phyloP scores from a whole-genome alignment of 2,888 invertebrate genomes.

The Polyommatus icarus region DNA sequence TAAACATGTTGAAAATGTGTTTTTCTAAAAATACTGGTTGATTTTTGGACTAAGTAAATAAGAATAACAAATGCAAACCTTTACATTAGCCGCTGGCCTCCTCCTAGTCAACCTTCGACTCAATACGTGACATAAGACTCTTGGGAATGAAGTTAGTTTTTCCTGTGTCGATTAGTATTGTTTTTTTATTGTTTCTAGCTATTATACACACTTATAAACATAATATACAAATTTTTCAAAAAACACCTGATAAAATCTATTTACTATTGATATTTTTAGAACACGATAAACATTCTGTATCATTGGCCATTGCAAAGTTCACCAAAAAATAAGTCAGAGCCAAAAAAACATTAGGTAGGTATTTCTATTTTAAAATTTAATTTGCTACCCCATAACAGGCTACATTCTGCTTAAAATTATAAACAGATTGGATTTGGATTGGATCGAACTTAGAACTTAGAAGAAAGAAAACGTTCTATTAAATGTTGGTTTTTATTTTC shows the following conservation, averaged over 20 bases:
- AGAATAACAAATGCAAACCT: background rate
- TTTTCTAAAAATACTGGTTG: too few relatives aligned
- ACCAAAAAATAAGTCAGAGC: too few relatives aligned
- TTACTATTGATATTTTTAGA: background rate
- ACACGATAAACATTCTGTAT: background rate
- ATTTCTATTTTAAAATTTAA: too few relatives aligned
- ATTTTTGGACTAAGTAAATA: background rate
- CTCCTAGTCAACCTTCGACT: slow-evolving; percentile 38
- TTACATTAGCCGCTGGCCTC: slow-evolving; percentile 18
- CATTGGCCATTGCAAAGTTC: background rate
- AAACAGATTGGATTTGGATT: too few relatives aligned
- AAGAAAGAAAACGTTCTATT: too few relatives aligned
- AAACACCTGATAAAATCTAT: background rate
- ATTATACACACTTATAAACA: background rate
- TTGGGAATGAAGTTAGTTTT: slow-evolving; percentile 13
- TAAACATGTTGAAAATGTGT: too few relatives aligned
- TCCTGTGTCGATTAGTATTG: slow-evolving; percentile 1
- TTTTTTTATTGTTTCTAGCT: background rate
- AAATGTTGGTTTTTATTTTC: too few relatives aligned
- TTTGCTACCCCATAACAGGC: too few relatives aligned
- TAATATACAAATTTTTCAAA: too few relatives aligned
- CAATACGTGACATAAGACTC: slow-evolving; percentile 1
- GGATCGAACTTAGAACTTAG: background rate
- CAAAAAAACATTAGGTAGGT: too few relatives aligned
- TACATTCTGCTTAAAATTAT: too few relatives aligned